Conservation (phyloP, 2,888 invertebrate genomes). For the Polyommatus icarus region DNA sequence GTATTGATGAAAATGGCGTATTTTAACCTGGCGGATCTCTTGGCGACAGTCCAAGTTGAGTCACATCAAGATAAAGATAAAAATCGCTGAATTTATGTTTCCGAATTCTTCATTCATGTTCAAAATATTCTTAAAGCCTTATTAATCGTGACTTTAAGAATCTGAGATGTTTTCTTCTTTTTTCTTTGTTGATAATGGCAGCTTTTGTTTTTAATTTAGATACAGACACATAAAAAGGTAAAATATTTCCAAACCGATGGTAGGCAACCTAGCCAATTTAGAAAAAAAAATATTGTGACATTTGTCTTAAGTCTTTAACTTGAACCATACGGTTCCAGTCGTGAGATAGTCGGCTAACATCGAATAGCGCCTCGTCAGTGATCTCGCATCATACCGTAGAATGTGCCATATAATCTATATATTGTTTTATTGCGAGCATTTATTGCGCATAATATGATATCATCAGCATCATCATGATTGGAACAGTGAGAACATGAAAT, state of each 20-base stretch:
- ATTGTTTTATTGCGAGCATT: constrained; percentile 6
- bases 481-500: neutral
- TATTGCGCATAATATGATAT: neutral
- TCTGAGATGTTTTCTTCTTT: too few species aligned
- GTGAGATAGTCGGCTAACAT: constrained; percentile 64
- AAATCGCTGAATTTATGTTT: neutral
- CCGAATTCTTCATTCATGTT: neutral
- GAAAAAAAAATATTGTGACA: neutral
- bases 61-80: neutral
- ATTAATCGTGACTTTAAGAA: neutral
- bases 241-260: too few species aligned
- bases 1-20: neutral
- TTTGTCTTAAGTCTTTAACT: constrained; percentile 35
- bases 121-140: neutral
- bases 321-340: constrained; percentile 42
- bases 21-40: neutral
- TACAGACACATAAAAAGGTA: too few species aligned
- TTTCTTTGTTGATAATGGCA: neutral
- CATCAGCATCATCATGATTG: neutral
- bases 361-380: constrained; percentile 67
- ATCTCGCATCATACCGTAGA: constrained; percentile 33
- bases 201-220: neutral
- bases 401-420: constrained; percentile 8
- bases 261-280: neutral
- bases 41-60: neutral